Evolutionary conservation across 2,113 vertebrate genomes (phyloP), one percentile per base, ranked within the genome.

Genomic region (Panthera tigris): DNA sequence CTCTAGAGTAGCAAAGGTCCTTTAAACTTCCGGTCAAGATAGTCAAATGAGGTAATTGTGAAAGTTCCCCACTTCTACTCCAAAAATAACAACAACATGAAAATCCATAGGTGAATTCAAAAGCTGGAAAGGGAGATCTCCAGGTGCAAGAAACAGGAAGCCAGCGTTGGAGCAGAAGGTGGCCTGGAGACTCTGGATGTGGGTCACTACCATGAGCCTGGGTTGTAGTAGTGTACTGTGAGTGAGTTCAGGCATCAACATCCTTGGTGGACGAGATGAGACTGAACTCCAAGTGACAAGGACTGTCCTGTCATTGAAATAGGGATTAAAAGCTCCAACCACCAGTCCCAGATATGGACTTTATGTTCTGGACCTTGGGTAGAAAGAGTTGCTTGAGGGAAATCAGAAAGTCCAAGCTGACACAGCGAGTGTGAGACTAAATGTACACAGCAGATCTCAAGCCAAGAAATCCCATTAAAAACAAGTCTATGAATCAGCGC

Each of bases 141-240:
- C 4, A 74, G 55, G 18, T 1, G 1, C 13, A 6, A 33, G 36
- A 74, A 68, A 48, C 29, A n/a, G 33, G 68, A 69, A 84, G 57
- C 7, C 25, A 23, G 55, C 45, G 25, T 2, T 76, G 74, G 15
- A n/a, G n/a, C 16, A 71, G 68, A 52, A 83, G n/a, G 18, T 9
- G 1, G 33, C 39, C 2, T 16, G 7, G 41, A 33, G 25, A 9
- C 14, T 39, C 5, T 61, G 76, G 79, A 1, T 0, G 15, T 45
- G 71, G 1, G 10, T 9, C 45, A 14, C 10, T 5, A 0, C 7
- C 0, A 2, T 7, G 83, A 68, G 11, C 25, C 29, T 45, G 31
- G 1, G 39, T n/a, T 33, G 0, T 31, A 21, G 63, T 31, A 5
- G 15, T 7, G 11, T 19, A 2, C 0, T 0, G 15, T 11, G 4